These are phyloP conservation scores for Rhinoraja longicauda DNA, from an alignment of 2,797 vertebrate genomes.

Conservation along the genomic window DNA sequence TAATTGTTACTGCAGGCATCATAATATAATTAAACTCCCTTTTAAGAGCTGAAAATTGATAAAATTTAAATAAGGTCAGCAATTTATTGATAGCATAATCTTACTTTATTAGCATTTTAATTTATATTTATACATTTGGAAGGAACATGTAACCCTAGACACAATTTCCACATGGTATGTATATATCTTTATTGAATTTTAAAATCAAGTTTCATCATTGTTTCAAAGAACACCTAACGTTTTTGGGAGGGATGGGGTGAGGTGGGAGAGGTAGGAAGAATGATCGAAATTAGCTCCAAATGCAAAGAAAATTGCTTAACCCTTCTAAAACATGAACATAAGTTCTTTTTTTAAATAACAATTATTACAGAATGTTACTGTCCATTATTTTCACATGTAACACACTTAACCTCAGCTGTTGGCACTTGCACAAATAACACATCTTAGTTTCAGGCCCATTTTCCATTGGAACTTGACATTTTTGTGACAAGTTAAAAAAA, in stretches of 20 bases:
- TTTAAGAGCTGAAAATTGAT: neutral
- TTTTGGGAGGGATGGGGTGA: neutral
- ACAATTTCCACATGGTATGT: constrained; percentile 34
- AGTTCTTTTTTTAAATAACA: neutral
- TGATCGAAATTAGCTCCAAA: constrained; percentile 16
- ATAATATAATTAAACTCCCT: neutral
- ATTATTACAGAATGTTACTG: constrained; percentile 21
- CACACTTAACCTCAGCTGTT: constrained; percentile 22
- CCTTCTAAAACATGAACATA: constrained; percentile 18
- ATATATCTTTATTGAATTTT: constrained; percentile 35
- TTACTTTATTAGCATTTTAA: constrained; percentile 34
- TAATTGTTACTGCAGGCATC: neutral
- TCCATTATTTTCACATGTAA: constrained; percentile 29
- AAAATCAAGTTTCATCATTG: constrained; percentile 31
- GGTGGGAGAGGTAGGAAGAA: neutral
- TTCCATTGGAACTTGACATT: neutral
- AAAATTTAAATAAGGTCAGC: constrained; percentile 31
- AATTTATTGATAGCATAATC: constrained; percentile 21
- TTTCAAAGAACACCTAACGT: constrained; percentile 28
- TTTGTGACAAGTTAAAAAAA: neutral
- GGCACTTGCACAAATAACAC: constrained; percentile 26
- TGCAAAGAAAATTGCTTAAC: constrained; percentile 4
- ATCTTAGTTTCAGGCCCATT: constrained; percentile 11
- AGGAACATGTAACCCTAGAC: constrained; percentile 33
- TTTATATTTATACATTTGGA: constrained; percentile 30